These are phyloP conservation scores for Coluber constrictor DNA, from an alignment of 2,797 vertebrate genomes.

Conservation along the genomic window DNA sequence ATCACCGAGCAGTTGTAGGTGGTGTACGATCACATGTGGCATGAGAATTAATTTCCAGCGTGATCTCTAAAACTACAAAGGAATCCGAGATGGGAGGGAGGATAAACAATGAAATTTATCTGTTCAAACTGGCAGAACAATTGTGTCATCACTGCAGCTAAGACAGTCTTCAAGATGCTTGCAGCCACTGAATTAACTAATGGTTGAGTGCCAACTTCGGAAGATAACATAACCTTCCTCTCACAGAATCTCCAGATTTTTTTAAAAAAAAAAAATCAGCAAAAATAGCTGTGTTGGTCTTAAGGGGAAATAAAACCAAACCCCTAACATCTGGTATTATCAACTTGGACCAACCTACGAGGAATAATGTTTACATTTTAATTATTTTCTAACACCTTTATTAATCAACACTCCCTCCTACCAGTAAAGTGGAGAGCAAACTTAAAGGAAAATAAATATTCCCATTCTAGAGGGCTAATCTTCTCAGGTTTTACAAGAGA, in stretches of 20 bases:
- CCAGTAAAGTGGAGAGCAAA: slow-evolving; percentile 13
- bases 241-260: neutral
- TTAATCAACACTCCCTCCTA: slow-evolving; percentile 43
- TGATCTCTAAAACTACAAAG: neutral
- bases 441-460: accelerated
- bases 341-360: slow-evolving; percentile 51
- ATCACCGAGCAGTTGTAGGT: neutral
- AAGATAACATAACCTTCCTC: neutral
- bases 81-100: neutral
- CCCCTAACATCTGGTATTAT: slow-evolving; percentile 38
- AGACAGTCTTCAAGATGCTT: neutral
- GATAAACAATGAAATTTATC: neutral
- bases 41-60: neutral
- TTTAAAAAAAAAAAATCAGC: neutral
- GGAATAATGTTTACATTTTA: slow-evolving; percentile 35
- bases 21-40: neutral
- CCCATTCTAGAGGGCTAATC: neutral
- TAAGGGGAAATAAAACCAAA: neutral
- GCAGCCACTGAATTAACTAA: neutral
- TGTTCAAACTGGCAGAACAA: neutral
- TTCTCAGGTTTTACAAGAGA: accelerated
- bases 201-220: neutral
- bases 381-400: slow-evolving; percentile 53
- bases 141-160: neutral
- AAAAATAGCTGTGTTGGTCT: neutral